Conservation (phyloP, 2,888 invertebrate species). For the Apantesis nais region DNA sequence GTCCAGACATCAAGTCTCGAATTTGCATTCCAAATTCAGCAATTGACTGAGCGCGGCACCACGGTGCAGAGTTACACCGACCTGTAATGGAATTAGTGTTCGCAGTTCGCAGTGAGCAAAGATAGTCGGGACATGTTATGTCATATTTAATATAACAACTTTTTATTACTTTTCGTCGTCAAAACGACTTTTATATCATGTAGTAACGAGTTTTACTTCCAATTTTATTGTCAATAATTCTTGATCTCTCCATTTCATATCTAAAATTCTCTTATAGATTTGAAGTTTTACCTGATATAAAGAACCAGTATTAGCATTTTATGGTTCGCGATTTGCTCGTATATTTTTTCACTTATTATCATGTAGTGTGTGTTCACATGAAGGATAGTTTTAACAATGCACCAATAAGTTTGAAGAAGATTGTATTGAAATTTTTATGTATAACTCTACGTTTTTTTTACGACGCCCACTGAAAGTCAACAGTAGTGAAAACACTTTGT, state of each 20-base stretch:
- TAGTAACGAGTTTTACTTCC: neutral
- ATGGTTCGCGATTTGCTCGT: neutral
- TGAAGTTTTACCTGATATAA: neutral
- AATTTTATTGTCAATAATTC: neutral
- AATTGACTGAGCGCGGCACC: constrained; percentile 68
- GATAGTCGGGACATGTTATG: neutral
- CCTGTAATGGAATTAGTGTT: constrained; percentile 35
- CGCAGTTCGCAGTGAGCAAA: constrained; percentile 2
- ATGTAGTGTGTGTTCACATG: too few species aligned
- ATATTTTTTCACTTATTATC: too few species aligned
- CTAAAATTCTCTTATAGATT: neutral
- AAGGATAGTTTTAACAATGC: too few species aligned
- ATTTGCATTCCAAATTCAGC: constrained; percentile 78
- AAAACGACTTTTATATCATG: neutral
- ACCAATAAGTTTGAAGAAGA: too few species aligned
- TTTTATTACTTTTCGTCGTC: neutral
- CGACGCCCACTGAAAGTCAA: too few species aligned
- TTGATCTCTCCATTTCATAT: neutral
- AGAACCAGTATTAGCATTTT: neutral
- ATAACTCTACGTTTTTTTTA: too few species aligned
- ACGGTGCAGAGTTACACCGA: constrained; percentile 54
- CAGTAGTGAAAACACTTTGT: too few species aligned
- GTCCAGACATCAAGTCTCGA: constrained; percentile 66
- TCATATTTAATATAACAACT: neutral
- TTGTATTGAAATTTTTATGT: too few species aligned